phyloP scores from a whole-genome alignment of 2,797 vertebrate species.

The Discoglossus pictus region DNA sequence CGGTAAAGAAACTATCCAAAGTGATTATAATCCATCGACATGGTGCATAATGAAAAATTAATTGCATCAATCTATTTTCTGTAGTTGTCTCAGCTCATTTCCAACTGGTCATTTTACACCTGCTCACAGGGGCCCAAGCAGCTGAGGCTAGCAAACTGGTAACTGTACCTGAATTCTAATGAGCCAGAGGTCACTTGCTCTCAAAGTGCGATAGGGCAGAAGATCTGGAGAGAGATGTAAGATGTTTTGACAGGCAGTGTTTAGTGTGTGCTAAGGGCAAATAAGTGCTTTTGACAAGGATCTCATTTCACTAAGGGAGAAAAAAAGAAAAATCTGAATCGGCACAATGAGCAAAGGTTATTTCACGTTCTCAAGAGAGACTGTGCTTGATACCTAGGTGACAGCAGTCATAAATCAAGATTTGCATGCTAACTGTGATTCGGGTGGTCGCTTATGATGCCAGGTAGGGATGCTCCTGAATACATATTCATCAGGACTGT shows the following conservation, averaged over 20 bases:
- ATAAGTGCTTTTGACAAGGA: conserved; percentile 52
- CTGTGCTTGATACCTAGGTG: conserved; percentile 50
- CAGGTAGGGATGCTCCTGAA: conserved; percentile 43
- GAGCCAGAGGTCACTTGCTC: conserved; percentile 67
- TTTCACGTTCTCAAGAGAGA: conserved; percentile 47
- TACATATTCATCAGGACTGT: conserved; percentile 50
- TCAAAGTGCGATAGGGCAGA: conserved; percentile 47
- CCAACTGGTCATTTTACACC: conserved; percentile 76
- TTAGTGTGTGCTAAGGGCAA: conserved; percentile 48
- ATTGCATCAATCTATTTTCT: conserved; percentile 80
- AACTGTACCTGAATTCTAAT: conserved; percentile 71
- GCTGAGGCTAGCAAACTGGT: conserved; percentile 67
- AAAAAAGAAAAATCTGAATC: conserved; percentile 48
- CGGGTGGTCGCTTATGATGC: conserved; percentile 53
- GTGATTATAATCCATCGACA: conserved; percentile 74
- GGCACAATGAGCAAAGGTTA: conserved; percentile 54
- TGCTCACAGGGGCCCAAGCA: conserved; percentile 68
- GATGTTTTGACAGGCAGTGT: conserved; percentile 55
- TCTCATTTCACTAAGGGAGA: conserved; percentile 38
- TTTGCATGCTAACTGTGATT: conserved; percentile 52
- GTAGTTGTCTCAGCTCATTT: conserved; percentile 79
- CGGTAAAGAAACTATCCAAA: conserved; percentile 68
- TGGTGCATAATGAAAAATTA: conserved; percentile 80
- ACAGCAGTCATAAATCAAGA: conserved; percentile 62
- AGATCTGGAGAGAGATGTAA: conserved; percentile 54